A percentile compares a stretch with the other conserved stretches of the same genome.
These are phyloP conservation scores for Rhipidura dahli DNA, from an alignment of 2,113 vertebrate species.

Conservation along the genomic window DNA sequence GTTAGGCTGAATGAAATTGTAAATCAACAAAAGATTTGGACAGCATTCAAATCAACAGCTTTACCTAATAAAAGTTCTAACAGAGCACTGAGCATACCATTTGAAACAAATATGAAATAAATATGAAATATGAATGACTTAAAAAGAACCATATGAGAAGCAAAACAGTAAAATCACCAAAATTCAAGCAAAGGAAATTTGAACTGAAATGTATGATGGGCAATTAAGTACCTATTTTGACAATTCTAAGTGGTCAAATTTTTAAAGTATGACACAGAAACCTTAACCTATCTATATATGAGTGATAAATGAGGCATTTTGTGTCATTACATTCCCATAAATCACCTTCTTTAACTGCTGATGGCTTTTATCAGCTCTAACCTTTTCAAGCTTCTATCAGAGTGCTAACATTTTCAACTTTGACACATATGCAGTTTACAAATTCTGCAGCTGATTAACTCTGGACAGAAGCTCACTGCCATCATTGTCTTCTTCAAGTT, in stretches of 20 bases:
- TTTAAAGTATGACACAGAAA: conserved; percentile 89
- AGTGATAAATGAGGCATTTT: conserved; percentile 98
- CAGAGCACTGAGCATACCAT: conserved; percentile 39
- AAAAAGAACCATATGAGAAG: conserved; percentile 73
- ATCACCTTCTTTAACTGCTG: conserved; percentile 93
- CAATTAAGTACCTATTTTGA: conserved; percentile 82
- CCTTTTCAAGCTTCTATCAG: conserved; percentile 99
- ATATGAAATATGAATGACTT: conserved; percentile 69
- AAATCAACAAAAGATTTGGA: conserved; percentile 57
- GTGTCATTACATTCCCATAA: conserved; percentile 96
- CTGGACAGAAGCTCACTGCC: conserved; percentile 77
- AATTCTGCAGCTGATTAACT: conserved; percentile 97
- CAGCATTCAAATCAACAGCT: conserved; percentile 54
- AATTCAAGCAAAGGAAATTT: conserved; percentile 71
- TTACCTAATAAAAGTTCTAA: conserved; percentile 73
- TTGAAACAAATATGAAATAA: conserved; percentile 73
- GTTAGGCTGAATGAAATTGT: conserved; percentile 54
- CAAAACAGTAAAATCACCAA: conserved; percentile 64
- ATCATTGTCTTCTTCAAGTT: conserved; percentile 75
- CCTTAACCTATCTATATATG: conserved; percentile 89
- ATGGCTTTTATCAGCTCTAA: conserved; percentile 99
- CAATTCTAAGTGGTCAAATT: conserved; percentile 88
- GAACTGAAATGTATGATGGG: conserved; percentile 76
- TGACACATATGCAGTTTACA: conserved; percentile 94
- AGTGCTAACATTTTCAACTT: conserved; percentile 96